Evolutionary conservation across 2,888 invertebrate genomes (phyloP), one percentile per base, ranked within the genome.

Genomic region (Scotopteryx bipunctaria): DNA sequence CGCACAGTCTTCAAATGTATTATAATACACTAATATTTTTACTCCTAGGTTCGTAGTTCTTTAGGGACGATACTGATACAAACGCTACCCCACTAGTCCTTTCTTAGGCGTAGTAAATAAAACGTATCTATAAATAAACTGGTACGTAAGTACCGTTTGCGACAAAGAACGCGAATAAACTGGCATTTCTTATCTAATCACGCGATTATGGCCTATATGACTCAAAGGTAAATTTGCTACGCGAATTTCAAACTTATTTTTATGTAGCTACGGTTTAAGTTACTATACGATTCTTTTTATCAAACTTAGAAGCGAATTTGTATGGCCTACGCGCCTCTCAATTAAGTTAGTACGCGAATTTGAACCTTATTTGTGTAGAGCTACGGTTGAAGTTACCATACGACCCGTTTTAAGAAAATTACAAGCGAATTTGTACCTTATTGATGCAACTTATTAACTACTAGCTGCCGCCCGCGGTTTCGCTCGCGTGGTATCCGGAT

Each of bases 151-250:
- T n/a, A 2, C 40, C 51, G 46, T 33, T 50, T 32, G 31, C 36
- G 23, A 49, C 53, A 33, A 57, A 35, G 23, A 49, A 42, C 59
- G 55, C 55, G 55, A 50, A 53, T 37, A 43, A 17, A 63, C 60
- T 63, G 45, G 35, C 27, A 8, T 44, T 17, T 27, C 36, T 46
- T 59, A 64, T 62, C 64, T 55, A 54, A 63, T 62, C 62, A 49
- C 1, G 2, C n/a, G 33, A 50, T 53, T 41, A 50, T 23, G 45
- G 57, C 56, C 61, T 59, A 56, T 31, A 55, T 54, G 47, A 53
- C 23, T 52, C n/a, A n/a, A 11, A 5, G 9, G 1, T 9, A 11
- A 27, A 27, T 11, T 11, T 3, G 11, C 27, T n/a, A 27, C 27
- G 9, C 43, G 48, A 14, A 27, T 16, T 19, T 31, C 1, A 11